Base-by-base conservation (phyloP, 2,113 vertebrate genomes). In the Romanogobio albipinnatus region DNA sequence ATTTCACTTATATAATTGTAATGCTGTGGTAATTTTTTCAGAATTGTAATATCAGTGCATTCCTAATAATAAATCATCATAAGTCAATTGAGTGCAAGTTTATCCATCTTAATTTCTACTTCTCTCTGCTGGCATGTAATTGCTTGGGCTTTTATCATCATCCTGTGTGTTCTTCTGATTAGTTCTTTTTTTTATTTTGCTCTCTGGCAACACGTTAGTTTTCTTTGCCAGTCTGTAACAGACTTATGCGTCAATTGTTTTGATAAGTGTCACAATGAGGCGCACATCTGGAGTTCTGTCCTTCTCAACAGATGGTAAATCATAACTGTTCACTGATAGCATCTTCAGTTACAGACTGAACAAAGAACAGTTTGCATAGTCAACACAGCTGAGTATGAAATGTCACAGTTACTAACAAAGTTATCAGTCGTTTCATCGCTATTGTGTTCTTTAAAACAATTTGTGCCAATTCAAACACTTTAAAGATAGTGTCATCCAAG, bases 351-450 rank as follows among this genome's bases (percentile, higher is more conserved):
- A 79, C 77, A 70, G 87, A 70, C 83, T 80, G 88, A 77, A 83
- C 3, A 11, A 76, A 26, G 49, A 56, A n/a, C 74, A 49, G 5
- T 81, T 73, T 70, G 47, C 45, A 83, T 76, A 83, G 77, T 88
- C 88, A 90, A 90, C 84, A 92, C 87, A 90, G 89, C 81, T 87
- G 75, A 89, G 82, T 73, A 62, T 66, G 13, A 45, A 15, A 51
- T 86, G 86, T 70, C 39, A 85, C 8, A 15, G 59, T 11, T 33
- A 39, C 86, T 86, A 78, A 85, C 84, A 66, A 56, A n/a, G 26
- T 45, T 86, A 47, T 89, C 33, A 24, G 15, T 64, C 5, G 62
- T 76, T 64, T 51, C 56, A 83, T 87, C 47, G 71, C 39, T 56
- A 10, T 79, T 76, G 79, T 68, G 33, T 59, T 77, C 51, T 59